Percentiles rank a stretch among this genome's conserved stretches.
These are phyloP conservation scores for Telenomus remus DNA, from an alignment of 1,140 invertebrate species.

Conservation along the genomic window DNA sequence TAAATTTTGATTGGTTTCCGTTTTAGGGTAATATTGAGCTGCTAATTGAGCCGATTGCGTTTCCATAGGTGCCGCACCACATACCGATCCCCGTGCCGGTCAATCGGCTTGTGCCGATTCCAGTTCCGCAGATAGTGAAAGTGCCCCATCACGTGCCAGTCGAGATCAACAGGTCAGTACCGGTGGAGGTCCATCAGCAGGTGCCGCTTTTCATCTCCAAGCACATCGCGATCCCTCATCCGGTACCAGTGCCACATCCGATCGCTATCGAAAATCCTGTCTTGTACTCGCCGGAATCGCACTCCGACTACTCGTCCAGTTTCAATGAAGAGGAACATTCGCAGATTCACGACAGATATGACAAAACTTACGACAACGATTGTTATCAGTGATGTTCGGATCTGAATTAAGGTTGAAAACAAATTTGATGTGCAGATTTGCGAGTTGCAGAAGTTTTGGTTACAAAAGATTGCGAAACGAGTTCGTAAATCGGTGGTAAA, in stretches of 20 bases:
- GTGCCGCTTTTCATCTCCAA: conserved; percentile 68
- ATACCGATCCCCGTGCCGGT: conserved; percentile 79
- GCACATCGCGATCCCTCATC: conserved; percentile 68
- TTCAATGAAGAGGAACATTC: background rate
- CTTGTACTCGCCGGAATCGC: conserved; percentile 68
- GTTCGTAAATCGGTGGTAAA: no score
- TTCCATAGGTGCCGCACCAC: conserved; percentile 75
- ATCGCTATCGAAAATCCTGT: conserved; percentile 61
- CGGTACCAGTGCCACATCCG: conserved; percentile 66
- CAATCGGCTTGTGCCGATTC: conserved; percentile 78
- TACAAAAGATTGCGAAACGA: no score
- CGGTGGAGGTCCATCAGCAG: conserved; percentile 73
- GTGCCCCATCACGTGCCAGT: conserved; percentile 77
- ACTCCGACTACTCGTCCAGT: conserved; percentile 62
- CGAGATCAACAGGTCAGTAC: conserved; percentile 69
- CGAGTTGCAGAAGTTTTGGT: no score
- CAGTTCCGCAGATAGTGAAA: conserved; percentile 79
- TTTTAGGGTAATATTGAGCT: conserved; percentile 12
- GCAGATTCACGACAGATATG: background rate
- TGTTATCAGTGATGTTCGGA: no score
- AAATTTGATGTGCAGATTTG: no score
- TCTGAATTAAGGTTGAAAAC: no score
- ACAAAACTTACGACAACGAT: background rate
- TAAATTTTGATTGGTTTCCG: conserved; percentile 32
- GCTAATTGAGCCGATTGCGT: conserved; percentile 27